phyloP scores from a whole-genome alignment of 2,113 vertebrate species.

The Delphinus delphis region DNA sequence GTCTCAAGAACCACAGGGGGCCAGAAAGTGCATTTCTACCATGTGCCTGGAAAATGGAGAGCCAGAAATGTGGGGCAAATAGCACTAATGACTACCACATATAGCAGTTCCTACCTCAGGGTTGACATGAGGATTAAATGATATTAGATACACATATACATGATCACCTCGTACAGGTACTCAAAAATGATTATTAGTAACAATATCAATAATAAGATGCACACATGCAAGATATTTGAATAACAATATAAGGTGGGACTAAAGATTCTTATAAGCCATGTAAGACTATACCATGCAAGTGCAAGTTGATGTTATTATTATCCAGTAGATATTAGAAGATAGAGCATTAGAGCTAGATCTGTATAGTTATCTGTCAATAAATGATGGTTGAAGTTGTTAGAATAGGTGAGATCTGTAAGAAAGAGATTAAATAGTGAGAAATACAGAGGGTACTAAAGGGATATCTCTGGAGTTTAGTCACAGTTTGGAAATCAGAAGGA shows the following conservation, averaged over 20 bases:
- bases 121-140: background rate
- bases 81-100: background rate
- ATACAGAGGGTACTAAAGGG: background rate
- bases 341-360: background rate
- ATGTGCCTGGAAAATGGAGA: background rate
- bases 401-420: background rate
- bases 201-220: background rate
- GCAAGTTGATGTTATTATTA: background rate
- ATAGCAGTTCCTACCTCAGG: background rate
- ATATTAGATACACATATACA: no score
- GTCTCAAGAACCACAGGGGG: background rate
- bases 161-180: background rate
- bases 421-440: background rate
- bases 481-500: conserved; percentile 21
- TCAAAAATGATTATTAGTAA: background rate
- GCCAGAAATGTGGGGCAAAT: background rate
- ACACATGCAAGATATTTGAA: conserved; percentile 4
- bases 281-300: background rate
- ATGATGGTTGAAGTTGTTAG: background rate
- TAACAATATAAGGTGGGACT: background rate
- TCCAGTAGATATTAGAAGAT: background rate
- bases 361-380: background rate
- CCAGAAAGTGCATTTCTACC: background rate
- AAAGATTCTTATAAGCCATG: background rate
- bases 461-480: background rate